Conservation (phyloP, 2,113 vertebrate species). For the Actenoides hombroni region DNA sequence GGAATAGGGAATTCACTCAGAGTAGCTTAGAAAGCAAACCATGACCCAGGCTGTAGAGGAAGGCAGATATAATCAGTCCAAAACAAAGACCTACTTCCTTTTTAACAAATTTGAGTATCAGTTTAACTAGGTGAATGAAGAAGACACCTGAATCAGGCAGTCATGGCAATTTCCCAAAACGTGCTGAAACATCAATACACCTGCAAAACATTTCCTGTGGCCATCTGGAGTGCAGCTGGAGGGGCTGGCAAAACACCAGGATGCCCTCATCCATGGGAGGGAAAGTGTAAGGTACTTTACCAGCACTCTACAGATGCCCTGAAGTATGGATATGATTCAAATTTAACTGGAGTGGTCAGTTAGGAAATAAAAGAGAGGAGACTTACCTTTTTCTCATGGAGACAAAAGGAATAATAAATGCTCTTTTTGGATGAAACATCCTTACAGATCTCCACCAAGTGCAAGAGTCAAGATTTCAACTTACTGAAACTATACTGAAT, state of each 20-base stretch:
- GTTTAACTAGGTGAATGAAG: neutral
- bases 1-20: neutral
- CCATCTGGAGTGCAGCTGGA: neutral
- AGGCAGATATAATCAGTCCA: neutral
- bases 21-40: neutral
- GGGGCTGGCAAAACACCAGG: neutral
- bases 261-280: neutral
- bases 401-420: neutral
- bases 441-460: neutral
- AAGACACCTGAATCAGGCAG: neutral
- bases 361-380: neutral
- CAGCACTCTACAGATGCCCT: neutral
- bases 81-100: neutral
- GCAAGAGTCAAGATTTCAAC: neutral
- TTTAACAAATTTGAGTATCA: neutral
- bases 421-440: neutral
- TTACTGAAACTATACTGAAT: neutral
- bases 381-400: neutral
- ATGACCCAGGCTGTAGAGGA: neutral
- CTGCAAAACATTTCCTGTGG: neutral
- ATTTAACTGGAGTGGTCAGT: neutral
- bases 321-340: neutral
- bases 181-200: neutral
- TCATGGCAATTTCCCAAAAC: neutral
- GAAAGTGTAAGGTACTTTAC: neutral